Conservation (phyloP, 2,113 vertebrate genomes). For the Hydropotes inermis region DNA sequence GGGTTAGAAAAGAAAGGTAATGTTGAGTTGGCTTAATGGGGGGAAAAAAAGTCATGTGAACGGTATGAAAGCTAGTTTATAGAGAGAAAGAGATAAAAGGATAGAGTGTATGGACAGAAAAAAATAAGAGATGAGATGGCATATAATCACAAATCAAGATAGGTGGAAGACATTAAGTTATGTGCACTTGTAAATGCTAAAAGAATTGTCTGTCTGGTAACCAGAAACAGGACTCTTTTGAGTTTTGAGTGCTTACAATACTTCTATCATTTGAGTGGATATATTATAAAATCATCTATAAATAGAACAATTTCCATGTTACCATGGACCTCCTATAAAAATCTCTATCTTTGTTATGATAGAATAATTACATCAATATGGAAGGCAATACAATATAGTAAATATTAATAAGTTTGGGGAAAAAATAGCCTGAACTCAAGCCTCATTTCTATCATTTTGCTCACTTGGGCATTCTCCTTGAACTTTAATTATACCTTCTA, state of each 20-base stretch:
- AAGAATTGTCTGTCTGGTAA: not conserved
- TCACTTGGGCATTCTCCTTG: not conserved
- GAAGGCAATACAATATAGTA: not conserved
- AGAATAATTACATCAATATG: slow-evolving; percentile 45
- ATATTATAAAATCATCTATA: not conserved
- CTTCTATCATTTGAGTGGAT: not conserved
- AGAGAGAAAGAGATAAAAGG: not conserved
- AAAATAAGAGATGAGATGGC: not conserved
- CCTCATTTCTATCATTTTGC: slow-evolving; percentile 26
- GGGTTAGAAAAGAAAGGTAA: not conserved
- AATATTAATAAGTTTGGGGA: not conserved
- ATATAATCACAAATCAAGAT: not conserved
- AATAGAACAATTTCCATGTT: not conserved
- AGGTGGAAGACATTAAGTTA: not conserved
- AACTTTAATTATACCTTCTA: slow-evolving; percentile 54
- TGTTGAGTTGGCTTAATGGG: not conserved
- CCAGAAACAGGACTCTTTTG: not conserved
- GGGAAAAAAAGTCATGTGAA: not conserved
- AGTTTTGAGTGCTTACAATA: not conserved
- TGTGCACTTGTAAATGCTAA: not conserved
- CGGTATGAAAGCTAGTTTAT: not conserved
- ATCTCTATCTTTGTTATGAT: not conserved
- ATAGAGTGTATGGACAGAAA: not conserved
- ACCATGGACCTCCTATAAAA: not conserved
- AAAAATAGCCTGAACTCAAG: not conserved